phyloP scores from a whole-genome alignment of 2,797 vertebrate species.

The Erethizon dorsatum region DNA sequence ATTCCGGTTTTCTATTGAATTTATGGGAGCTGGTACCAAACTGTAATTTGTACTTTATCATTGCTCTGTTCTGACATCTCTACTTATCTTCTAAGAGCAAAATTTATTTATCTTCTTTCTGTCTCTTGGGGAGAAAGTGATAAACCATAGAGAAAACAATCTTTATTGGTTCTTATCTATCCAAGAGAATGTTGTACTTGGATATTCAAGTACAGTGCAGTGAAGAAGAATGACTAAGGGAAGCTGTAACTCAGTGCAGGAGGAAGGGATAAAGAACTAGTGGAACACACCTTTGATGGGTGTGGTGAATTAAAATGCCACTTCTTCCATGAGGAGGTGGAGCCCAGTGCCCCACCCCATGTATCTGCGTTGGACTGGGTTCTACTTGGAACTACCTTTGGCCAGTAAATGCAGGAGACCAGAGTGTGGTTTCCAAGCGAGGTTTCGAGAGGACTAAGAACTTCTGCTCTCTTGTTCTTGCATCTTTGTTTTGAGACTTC shows the following conservation, averaged over 20 bases:
- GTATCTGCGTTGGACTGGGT: neutral
- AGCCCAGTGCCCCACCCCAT: neutral
- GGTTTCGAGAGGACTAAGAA: neutral
- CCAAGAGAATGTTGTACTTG: conserved; percentile 26
- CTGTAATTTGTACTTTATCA: conserved; percentile 48
- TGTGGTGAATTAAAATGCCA: neutral
- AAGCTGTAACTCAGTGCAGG: neutral
- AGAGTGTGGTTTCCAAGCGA: conserved; percentile 3
- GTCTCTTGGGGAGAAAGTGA: conserved; percentile 38
- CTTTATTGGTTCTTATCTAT: conserved; percentile 27
- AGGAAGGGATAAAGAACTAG: neutral
- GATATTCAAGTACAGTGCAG: neutral
- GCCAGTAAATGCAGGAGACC: neutral
- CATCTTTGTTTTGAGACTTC: neutral
- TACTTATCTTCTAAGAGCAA: conserved; percentile 64
- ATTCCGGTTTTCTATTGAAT: conserved; percentile 16
- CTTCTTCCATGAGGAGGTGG: neutral
- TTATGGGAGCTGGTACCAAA: conserved; percentile 47
- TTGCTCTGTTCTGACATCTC: conserved; percentile 5
- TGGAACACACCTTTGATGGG: too few relatives aligned
- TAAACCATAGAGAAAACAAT: conserved; percentile 44
- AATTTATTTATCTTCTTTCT: conserved; percentile 61
- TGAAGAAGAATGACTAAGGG: neutral
- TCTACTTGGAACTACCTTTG: neutral
- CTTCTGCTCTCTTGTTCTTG: neutral